Evolutionary conservation across 2,888 invertebrate species (phyloP).

Genomic region (Clitarchus hookeri): DNA sequence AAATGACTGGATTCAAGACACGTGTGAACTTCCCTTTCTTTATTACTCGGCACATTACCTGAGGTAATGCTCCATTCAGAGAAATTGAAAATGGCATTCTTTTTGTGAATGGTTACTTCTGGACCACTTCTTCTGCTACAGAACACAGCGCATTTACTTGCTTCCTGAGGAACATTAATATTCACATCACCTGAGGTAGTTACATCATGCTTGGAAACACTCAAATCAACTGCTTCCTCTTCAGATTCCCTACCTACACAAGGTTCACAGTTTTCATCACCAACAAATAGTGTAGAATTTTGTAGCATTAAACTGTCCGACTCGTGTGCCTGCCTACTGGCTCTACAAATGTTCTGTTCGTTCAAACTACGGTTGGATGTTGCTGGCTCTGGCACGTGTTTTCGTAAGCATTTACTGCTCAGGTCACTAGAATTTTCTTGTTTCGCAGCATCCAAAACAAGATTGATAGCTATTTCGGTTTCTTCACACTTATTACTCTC

Average conservation of each 20-base stretch:
- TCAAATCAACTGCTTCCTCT: background rate
- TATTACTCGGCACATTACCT: background rate
- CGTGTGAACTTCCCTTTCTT: too few relatives aligned
- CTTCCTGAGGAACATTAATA: background rate
- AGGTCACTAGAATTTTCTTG: background rate
- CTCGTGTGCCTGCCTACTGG: background rate
- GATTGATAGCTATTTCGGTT: background rate
- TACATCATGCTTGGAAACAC: background rate
- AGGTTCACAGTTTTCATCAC: background rate
- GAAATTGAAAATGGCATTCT: background rate
- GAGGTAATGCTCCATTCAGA: background rate
- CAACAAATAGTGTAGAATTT: background rate
- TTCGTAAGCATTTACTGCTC: background rate
- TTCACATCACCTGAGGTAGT: background rate
- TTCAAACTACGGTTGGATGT: background rate
- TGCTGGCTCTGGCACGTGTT: background rate
- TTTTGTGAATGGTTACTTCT: background rate
- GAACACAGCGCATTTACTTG: background rate
- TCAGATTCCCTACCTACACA: background rate
- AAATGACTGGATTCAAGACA: background rate
- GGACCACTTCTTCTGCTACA: background rate
- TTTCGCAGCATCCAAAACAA: background rate
- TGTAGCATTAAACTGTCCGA: background rate
- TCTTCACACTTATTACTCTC: background rate
- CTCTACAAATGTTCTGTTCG: background rate